Percentiles rank a stretch among this genome's conserved stretches.
These are phyloP conservation scores for Taphrorychus bicolor DNA, from an alignment of 2,888 invertebrate genomes.

Conservation along the genomic window DNA sequence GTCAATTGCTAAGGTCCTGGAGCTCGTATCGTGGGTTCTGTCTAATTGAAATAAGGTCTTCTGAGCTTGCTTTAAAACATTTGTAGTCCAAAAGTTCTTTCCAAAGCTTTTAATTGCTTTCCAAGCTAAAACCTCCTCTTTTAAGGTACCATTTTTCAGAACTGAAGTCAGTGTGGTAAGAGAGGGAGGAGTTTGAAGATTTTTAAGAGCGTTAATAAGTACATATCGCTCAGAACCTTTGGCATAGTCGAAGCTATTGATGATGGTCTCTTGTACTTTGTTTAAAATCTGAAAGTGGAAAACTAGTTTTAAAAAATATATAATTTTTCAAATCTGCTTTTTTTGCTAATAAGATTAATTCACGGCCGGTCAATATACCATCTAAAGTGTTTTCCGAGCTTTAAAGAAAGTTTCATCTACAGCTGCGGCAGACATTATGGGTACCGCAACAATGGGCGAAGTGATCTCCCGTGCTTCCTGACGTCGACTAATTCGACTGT, in stretches of 20 bases:
- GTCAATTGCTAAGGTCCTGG: constrained; percentile 74
- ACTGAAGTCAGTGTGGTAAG: constrained; percentile 67
- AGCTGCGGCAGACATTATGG: too few relatives aligned
- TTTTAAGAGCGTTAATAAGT: constrained; percentile 73
- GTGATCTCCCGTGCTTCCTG: too few relatives aligned
- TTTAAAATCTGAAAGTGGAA: constrained; percentile 51
- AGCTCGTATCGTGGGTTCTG: constrained; percentile 70
- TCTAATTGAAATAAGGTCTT: constrained; percentile 68
- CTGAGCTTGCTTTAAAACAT: constrained; percentile 62
- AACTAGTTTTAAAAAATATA: neutral
- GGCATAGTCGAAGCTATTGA: constrained; percentile 54
- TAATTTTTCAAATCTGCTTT: neutral
- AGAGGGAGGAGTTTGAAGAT: constrained; percentile 68
- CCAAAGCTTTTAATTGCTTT: constrained; percentile 69
- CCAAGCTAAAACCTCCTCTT: constrained; percentile 71
- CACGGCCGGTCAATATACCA: too few relatives aligned
- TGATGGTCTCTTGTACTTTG: constrained; percentile 56
- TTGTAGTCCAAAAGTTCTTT: constrained; percentile 53
- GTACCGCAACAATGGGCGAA: too few relatives aligned
- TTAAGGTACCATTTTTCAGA: constrained; percentile 62
- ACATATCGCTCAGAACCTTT: constrained; percentile 65
- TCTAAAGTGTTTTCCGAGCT: too few relatives aligned
- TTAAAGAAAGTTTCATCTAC: too few relatives aligned
- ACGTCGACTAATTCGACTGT: too few relatives aligned
- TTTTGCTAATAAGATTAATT: too few relatives aligned